Percentiles rank a stretch among this genome's conserved stretches.
Conservation (phyloP, 2,113 vertebrate genomes). For the Loxodonta africana region DNA sequence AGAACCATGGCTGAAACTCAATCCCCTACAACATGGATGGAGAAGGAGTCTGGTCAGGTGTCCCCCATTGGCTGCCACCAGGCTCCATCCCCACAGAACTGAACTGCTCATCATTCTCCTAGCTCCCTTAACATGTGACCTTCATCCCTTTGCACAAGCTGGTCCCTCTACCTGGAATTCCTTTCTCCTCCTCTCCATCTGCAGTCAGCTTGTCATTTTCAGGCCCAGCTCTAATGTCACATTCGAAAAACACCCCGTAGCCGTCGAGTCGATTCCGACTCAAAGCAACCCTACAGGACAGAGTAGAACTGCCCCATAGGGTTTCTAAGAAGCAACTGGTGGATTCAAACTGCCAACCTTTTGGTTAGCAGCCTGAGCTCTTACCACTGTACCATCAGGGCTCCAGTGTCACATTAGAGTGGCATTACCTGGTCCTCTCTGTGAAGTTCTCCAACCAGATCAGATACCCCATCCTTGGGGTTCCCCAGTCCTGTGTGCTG, state of each 20-base stretch:
- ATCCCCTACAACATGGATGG: background rate
- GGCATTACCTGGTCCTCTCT: background rate
- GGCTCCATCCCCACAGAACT: background rate
- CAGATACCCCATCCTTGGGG: background rate
- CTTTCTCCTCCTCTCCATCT: background rate
- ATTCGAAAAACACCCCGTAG: too few species aligned
- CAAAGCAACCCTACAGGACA: too few species aligned
- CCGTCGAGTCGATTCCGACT: too few species aligned
- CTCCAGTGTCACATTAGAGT: background rate
- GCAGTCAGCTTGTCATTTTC: background rate
- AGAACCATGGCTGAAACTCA: background rate
- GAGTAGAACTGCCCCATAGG: too few species aligned
- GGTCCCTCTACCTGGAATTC: background rate
- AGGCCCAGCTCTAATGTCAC: background rate
- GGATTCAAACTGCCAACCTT: too few species aligned
- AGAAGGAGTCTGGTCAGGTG: background rate
- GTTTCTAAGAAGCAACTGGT: too few species aligned
- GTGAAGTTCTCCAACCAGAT: background rate
- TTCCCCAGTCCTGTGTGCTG: too few species aligned
- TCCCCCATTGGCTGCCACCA: background rate
- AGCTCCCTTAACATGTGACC: fast-evolving
- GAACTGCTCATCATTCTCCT: background rate
- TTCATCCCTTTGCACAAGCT: background rate
- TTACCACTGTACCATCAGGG: too few species aligned
- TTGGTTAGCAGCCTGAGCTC: too few species aligned